Evolutionary conservation across 1,140 invertebrate genomes (phyloP), one percentile per base, ranked within the genome.

Genomic region (Oncopodura yosiiana): DNA sequence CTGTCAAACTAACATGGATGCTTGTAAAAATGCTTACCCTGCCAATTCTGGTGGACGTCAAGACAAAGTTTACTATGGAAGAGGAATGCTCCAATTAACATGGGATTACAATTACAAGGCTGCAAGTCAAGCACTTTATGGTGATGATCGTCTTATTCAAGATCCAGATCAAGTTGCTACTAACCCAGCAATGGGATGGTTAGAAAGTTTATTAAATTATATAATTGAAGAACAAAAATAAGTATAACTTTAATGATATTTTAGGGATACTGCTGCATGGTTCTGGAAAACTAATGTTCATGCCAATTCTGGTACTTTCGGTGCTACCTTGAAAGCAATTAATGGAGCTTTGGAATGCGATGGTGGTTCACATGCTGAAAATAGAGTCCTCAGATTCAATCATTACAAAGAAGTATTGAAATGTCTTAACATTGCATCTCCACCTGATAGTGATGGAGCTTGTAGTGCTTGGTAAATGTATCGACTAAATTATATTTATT

Each of bases 271-370:
- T 1, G 56, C 49, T 12, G 49, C 56, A 0, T 58, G 56, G 56
- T 58, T 38, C 21, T 58, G 56, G 56, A 24, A 30, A 24, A 37
- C 43, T 23, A 55, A 58, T 49, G 56, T 58, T 5, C 56, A 58
- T 32, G 36, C 21, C 1, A 19, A 32, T 27, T n/a, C 49, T 1
- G 9, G 34, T 29, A 57, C 55, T 0, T 57, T 51, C n/a, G 55
- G 55, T 8, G 21, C 27, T 2, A 57, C 55, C 6, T 14, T 52
- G 24, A 44, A 51, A 16, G 49, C 49, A 11, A 57, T 57, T 16
- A 57, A 57, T 19, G 55, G 55, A 16, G 41, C 29, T 18, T 23
- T 56, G 19, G 54, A 56, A 56, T 56, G 54, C n/a, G 46, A 56
- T 19, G 32, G 32, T 34, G 32, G 9, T 34, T 23, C 43, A 16